These are phyloP conservation scores for Zaprionus ornatus DNA, from an alignment of 1,140 invertebrate species.

Conservation along the genomic window DNA sequence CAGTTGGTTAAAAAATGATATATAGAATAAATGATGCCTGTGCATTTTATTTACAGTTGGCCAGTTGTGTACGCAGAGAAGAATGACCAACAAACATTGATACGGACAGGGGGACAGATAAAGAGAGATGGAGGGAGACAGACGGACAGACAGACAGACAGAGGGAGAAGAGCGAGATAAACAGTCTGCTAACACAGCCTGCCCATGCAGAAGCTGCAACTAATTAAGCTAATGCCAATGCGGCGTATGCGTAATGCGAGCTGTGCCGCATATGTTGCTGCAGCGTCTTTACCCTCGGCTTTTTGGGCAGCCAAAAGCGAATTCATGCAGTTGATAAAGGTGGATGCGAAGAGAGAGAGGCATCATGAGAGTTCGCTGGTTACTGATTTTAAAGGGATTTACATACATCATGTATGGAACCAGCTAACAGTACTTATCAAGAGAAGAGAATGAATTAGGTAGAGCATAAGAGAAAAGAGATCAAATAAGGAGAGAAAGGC, in stretches of 20 bases:
- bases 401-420: too few relatives aligned
- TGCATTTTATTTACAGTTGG: slow-evolving; percentile 79
- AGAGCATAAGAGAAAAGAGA: too few relatives aligned
- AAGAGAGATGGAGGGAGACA: background rate
- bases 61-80: slow-evolving; percentile 52
- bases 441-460: too few relatives aligned
- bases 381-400: too few relatives aligned
- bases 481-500: too few relatives aligned
- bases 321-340: slow-evolving; percentile 17
- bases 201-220: slow-evolving; percentile 50
- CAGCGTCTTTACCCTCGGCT: slow-evolving; percentile 5
- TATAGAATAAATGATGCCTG: slow-evolving; percentile 73
- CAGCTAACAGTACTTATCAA: too few relatives aligned
- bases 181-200: background rate
- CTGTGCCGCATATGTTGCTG: background rate
- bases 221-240: slow-evolving; percentile 75
- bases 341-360: background rate
- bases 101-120: background rate
- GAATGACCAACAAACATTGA: slow-evolving; percentile 60
- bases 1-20: slow-evolving; percentile 57
- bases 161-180: background rate
- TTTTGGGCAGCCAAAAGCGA: slow-evolving; percentile 51
- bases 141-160: background rate
- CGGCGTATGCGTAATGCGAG: slow-evolving; percentile 63
- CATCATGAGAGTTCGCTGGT: too few relatives aligned